Conservation (phyloP, 2,888 invertebrate genomes). For the Craniophora ligustri region DNA sequence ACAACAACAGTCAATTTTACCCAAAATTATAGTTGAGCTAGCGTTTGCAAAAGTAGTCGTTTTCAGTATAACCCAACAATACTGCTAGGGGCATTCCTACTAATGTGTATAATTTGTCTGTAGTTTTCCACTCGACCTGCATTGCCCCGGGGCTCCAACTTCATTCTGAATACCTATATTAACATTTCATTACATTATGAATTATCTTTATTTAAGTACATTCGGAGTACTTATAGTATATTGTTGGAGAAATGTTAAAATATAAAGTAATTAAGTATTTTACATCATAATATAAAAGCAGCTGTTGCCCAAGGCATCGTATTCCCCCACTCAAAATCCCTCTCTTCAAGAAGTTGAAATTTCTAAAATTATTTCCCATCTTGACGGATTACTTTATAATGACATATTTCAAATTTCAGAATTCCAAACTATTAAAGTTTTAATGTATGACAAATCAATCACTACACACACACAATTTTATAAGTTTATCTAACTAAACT, state of each 20-base stretch:
- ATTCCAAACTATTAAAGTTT: too few relatives aligned
- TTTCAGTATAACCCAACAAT: slow-evolving; percentile 16
- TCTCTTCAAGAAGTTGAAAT: too few relatives aligned
- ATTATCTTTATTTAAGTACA: slow-evolving; percentile 28
- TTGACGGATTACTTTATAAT: too few relatives aligned
- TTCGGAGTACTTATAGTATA: slow-evolving; percentile 12
- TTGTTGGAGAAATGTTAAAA: slow-evolving; percentile 2
- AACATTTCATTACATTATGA: slow-evolving; percentile 38
- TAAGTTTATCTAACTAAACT: too few relatives aligned
- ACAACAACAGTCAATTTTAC: not conserved
- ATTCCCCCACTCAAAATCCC: too few relatives aligned
- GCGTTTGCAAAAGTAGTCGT: slow-evolving; percentile 9
- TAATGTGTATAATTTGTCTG: slow-evolving; percentile 62
- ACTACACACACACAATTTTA: too few relatives aligned
- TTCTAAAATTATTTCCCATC: too few relatives aligned
- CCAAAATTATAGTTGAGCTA: not conserved
- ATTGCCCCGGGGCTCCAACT: slow-evolving; percentile 56
- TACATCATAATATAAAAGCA: too few relatives aligned
- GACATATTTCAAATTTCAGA: too few relatives aligned
- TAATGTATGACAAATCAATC: too few relatives aligned
- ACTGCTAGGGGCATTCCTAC: slow-evolving; percentile 33
- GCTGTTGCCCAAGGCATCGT: too few relatives aligned
- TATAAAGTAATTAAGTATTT: not conserved
- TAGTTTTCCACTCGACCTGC: slow-evolving; percentile 60
- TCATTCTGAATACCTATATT: slow-evolving; percentile 58